phyloP scores from a whole-genome alignment of 1,140 invertebrate genomes.

The Drosophila bipectinata region DNA sequence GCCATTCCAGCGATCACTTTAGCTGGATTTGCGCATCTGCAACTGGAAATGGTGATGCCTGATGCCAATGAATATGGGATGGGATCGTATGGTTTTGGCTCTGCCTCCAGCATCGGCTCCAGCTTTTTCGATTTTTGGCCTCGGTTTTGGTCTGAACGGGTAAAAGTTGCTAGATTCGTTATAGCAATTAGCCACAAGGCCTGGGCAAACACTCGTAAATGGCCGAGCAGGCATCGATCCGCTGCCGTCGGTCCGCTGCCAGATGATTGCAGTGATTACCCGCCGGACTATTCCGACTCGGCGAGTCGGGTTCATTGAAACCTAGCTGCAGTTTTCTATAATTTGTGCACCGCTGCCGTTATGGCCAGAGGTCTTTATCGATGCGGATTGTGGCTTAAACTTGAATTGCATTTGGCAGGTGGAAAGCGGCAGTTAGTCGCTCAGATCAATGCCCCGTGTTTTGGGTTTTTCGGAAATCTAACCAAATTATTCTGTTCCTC shows the following conservation, averaged over 20 bases:
- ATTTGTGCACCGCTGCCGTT: constrained; percentile 48
- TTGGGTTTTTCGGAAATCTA: neutral
- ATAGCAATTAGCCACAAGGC: constrained; percentile 72
- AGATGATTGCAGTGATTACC: constrained; percentile 66
- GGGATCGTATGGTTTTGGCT: constrained; percentile 34
- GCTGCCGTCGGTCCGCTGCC: constrained; percentile 41
- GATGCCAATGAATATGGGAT: constrained; percentile 18
- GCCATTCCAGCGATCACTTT: constrained; percentile 38
- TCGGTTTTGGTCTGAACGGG: constrained; percentile 42
- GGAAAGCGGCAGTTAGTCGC: constrained; percentile 54
- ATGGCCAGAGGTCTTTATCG: constrained; percentile 67
- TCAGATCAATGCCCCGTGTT: constrained; percentile 49
- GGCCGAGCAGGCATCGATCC: constrained; percentile 51
- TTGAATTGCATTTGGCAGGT: constrained; percentile 66
- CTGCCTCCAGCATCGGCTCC: constrained; percentile 13
- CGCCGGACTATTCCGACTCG: constrained; percentile 16
- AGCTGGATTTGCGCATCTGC: constrained; percentile 41
- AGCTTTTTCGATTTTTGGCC: constrained; percentile 33
- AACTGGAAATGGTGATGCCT: constrained; percentile 22
- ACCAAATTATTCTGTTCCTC: constrained; percentile 27
- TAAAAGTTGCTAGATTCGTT: constrained; percentile 79
- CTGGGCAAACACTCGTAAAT: constrained; percentile 20
- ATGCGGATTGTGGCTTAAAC: constrained; percentile 53
- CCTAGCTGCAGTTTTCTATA: constrained; percentile 62
- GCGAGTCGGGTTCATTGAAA: constrained; percentile 73